Evolutionary conservation across 2,113 vertebrate species (phyloP), one percentile per base, ranked within the genome.

Genomic region (Carlito syrichta): DNA sequence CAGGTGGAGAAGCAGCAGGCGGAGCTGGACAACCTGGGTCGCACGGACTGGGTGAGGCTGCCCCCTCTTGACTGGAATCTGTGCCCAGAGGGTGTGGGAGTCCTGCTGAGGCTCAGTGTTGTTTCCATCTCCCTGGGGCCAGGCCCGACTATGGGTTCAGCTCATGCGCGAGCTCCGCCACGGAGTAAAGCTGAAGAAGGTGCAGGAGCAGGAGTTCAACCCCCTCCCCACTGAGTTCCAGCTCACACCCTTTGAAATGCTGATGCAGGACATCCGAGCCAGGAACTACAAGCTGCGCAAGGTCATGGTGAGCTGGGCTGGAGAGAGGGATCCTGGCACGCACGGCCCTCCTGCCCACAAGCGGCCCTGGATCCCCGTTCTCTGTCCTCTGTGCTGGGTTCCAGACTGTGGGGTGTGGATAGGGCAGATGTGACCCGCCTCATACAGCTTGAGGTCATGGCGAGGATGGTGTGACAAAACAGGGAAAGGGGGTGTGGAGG

Each of bases 231-330:
- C 99, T 0, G 99, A 99, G 98, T 99, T 99, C 98, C 99, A 99
- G 98, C 99, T 99, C 95, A 99, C 99, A 0, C 99, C 99, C 56
- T 99, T 99, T 0, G 99, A 99, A 99, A 99, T 99, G 99, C 99
- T 99, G 85, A 99, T 99, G 99, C 99, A 99, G 98, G 99, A 99
- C 98, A 99, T 99, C 95, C 99, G 99, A 0, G 98, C 99, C 1
- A 98, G 99, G 94, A 99, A 99, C 97, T 99, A 99, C 98, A 99
- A 99, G 97, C 99, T 99, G 2, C 99, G 99, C 96, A 99, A 99
- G 98, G 99, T 99, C 98, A 99, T 99, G 99, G 99, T 99, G 98
- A 99, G 99, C 0, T 6, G 17, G 5, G 7, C 4, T 13, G 16
- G 4, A 9, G 12, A 16, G 30, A 14, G 5, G 62, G 30, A 35